A percentile compares a stretch with the other conserved stretches of the same genome.
Evolutionary conservation across 2,888 invertebrate species (phyloP).

Genomic region (Ormyrus pomaceus): DNA sequence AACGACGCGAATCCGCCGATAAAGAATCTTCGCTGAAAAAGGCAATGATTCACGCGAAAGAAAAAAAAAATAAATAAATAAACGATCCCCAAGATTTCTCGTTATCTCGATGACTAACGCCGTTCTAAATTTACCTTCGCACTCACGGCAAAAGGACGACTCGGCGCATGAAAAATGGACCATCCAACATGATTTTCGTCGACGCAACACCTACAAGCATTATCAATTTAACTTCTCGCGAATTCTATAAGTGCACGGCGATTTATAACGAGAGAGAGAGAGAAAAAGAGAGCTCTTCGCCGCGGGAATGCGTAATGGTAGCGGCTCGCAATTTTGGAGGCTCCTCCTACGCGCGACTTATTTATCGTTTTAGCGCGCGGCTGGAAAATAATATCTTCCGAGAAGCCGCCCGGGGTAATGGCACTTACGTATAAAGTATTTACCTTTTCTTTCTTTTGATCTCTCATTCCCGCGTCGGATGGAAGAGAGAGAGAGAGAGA

Average conservation of each 20-base stretch:
- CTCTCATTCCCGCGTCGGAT: background rate
- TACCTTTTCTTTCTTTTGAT: constrained; percentile 49
- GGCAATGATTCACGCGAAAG: too few relatives aligned
- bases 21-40: too few relatives aligned
- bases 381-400: constrained; percentile 52
- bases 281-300: background rate
- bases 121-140: too few relatives aligned
- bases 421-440: constrained; percentile 49
- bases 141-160: too few relatives aligned
- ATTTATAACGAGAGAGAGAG: constrained; percentile 46
- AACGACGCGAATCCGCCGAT: too few relatives aligned
- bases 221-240: constrained; percentile 49
- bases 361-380: constrained; percentile 43
- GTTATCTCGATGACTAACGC: constrained; percentile 7
- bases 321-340: constrained; percentile 47
- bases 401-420: constrained; percentile 45
- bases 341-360: constrained; percentile 20
- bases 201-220: constrained; percentile 31
- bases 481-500: too few relatives aligned
- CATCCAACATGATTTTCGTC: background rate
- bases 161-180: too few relatives aligned
- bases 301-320: constrained; percentile 53
- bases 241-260: constrained; percentile 52
- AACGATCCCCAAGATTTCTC: background rate
- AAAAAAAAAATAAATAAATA: too few relatives aligned